phyloP scores from a whole-genome alignment of 2,888 invertebrate species.

The Habrosyne pyritoides region DNA sequence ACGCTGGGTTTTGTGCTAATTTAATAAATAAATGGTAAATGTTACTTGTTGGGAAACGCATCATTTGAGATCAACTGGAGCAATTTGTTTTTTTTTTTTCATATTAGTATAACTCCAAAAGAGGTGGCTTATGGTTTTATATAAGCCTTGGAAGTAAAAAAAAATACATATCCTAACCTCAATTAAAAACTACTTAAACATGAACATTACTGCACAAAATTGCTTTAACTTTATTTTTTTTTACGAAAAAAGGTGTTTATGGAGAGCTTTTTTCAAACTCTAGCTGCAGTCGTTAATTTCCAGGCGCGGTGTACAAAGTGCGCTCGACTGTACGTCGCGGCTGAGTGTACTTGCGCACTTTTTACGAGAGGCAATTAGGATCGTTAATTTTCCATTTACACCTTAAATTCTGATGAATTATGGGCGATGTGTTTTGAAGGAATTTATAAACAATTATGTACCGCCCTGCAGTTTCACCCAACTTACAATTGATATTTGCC shows the following conservation, averaged over 20 bases:
- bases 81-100: no score
- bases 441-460: no score
- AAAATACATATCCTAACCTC: background rate
- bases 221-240: background rate
- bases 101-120: no score
- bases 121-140: no score
- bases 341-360: background rate
- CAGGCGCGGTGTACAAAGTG: background rate
- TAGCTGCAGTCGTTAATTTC: slow-evolving; percentile 4
- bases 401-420: background rate
- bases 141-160: no score
- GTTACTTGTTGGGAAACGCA: no score
- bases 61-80: no score
- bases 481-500: no score
- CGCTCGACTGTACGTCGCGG: background rate
- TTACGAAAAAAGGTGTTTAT: background rate
- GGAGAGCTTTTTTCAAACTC: background rate
- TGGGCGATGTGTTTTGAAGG: background rate
- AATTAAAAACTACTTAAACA: background rate
- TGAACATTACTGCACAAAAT: background rate
- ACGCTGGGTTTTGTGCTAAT: slow-evolving; percentile 77
- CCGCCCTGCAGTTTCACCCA: no score
- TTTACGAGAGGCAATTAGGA: slow-evolving; percentile 3
- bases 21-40: no score
- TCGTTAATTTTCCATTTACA: background rate